Percentiles rank a stretch among this genome's conserved stretches.
These are phyloP conservation scores for Diaphora mendica DNA, from an alignment of 2,888 invertebrate genomes.

Conservation along the genomic window DNA sequence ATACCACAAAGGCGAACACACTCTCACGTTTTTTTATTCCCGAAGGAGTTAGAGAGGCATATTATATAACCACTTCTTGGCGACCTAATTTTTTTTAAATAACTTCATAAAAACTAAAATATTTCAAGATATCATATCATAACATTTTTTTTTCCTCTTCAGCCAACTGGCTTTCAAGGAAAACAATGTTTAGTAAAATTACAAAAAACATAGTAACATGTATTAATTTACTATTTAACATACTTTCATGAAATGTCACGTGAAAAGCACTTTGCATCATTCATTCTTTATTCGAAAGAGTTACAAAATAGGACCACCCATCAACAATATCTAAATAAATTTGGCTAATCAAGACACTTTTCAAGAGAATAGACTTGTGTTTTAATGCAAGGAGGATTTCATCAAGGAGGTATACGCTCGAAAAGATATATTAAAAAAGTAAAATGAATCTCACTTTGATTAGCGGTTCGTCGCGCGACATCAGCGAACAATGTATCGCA, in stretches of 20 bases:
- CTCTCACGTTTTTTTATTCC: too few relatives aligned
- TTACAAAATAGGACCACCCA: not conserved
- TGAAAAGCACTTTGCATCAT: not conserved
- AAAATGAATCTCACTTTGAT: slow-evolving; percentile 6
- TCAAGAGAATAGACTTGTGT: not conserved
- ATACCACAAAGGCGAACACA: too few relatives aligned
- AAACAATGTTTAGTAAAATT: too few relatives aligned
- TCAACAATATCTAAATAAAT: not conserved
- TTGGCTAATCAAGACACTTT: not conserved
- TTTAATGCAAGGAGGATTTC: not conserved
- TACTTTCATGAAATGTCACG: not conserved
- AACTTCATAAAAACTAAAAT: not conserved
- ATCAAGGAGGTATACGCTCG: slow-evolving; percentile 13
- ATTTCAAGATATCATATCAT: too few relatives aligned
- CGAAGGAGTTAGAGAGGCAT: too few relatives aligned
- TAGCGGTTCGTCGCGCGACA: not conserved
- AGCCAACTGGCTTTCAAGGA: too few relatives aligned
- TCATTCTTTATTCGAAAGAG: not conserved
- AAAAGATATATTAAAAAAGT: slow-evolving; percentile 8
- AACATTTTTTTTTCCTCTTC: not conserved
- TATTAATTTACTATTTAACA: not conserved
- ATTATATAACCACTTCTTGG: not conserved
- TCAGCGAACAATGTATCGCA: slow-evolving; percentile 16
- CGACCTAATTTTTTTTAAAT: not conserved
- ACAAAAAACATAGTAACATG: too few relatives aligned